Conservation (phyloP, 2,888 invertebrate species). For the Caenorhabditis wallacei region DNA sequence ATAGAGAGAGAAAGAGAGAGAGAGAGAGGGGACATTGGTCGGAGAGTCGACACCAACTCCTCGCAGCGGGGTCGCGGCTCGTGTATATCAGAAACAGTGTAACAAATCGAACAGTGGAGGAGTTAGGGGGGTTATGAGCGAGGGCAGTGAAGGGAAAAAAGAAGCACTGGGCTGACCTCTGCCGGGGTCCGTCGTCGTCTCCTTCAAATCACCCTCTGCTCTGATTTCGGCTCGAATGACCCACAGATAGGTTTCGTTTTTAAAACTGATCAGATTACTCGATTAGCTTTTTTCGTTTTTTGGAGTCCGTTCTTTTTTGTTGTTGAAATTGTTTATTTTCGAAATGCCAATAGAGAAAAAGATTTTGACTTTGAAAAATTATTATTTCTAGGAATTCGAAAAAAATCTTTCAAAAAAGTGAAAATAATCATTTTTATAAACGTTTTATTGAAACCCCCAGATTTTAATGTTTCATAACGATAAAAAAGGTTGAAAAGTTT, state of each 20-base stretch:
- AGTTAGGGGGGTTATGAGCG: constrained; percentile 60
- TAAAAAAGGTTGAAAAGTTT: too few species aligned
- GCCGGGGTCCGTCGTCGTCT: constrained; percentile 21
- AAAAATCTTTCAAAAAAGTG: too few species aligned
- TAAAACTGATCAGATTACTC: constrained; percentile 38
- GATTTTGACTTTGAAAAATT: too few species aligned
- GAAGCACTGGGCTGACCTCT: constrained; percentile 57
- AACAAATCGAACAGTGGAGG: constrained; percentile 64
- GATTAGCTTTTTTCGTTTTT: constrained; percentile 21
- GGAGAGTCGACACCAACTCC: constrained; percentile 55
- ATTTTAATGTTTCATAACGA: too few species aligned
- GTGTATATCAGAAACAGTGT: constrained; percentile 62
- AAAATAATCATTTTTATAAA: too few species aligned
- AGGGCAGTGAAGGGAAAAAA: constrained; percentile 48
- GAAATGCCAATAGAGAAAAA: not conserved
- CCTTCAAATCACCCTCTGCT: constrained; percentile 38
- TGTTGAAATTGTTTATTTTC: not conserved
- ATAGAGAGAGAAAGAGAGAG: too few species aligned
- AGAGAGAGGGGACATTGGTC: constrained; percentile 37
- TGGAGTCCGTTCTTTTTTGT: not conserved
- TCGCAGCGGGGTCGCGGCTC: constrained; percentile 57
- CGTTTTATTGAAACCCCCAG: too few species aligned
- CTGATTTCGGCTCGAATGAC: constrained; percentile 57
- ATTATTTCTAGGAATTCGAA: too few species aligned
- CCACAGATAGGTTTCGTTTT: constrained; percentile 31